Base-by-base conservation (phyloP, 2,797 vertebrate species). In the Acanthiza pusilla region DNA sequence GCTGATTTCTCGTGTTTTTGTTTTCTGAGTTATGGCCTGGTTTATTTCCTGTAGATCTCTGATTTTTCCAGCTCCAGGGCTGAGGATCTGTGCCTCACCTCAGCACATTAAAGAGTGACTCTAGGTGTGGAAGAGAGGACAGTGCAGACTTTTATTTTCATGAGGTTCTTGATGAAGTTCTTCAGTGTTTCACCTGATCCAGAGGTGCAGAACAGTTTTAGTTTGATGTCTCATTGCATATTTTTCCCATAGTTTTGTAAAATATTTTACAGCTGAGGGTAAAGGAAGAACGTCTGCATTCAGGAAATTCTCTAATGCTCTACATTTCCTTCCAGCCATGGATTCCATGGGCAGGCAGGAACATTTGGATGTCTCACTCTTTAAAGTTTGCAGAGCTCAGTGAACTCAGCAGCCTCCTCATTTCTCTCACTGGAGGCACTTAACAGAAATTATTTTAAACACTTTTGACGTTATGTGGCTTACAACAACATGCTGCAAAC, bases 391-490 rank as follows among this genome's bases (percentile, higher is more conserved):
- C 12, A 30, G 72, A 88, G 42, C 79, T 76, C 81, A 88, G 82
- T 57, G 55, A 94, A 83, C 55, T 54, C 43, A 58, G 54, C 82
- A 93, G 54, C 47, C 62, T n/a, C 67, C 60, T 89, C 83, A 30
- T 75, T 85, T 66, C 58, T 54, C 47, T 89, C 50, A 72, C 79
- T 82, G 61, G 42, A 90, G 85, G 85, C 74, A 26, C 66, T 91
- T 85, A 85, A 67, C 62, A 67, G 83, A 78, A 96, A 81, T 90
- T 65, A 85, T 93, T 93, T 89, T 70, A 67, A 92, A 54, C 58
- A 32, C 42, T 17, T 87, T 67, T 94, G 79, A 90, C 83, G 29
- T 50, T 43, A 55, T 70, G 63, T 58, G 86, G 72, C 68, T 94
- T 50, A 48, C 38, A 87, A 90, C 76, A 91, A 80, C 74, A 73